Base-by-base conservation (phyloP, 2,113 vertebrate species). In the Sialia sialis region DNA sequence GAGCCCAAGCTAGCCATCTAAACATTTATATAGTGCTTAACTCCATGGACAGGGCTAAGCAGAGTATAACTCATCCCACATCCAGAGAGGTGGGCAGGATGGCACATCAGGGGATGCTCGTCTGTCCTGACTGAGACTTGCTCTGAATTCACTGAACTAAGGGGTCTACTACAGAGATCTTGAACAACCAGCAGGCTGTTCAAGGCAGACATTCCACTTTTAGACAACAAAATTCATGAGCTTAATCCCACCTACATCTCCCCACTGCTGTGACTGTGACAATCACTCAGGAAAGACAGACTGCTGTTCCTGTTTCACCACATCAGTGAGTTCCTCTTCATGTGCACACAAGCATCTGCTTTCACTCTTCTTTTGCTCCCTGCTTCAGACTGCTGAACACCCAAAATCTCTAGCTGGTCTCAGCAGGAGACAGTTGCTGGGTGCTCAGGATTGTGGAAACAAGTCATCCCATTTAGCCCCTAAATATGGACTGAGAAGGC, bases 401-500 rank as follows among this genome's bases (percentile, higher is more conserved):
- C 82, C 75, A 83, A 70, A 84, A 76, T 82, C 70, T 95, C 74
- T 49, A 69, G 22, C 26, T 89, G 74, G 58, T 49, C 70, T 91
- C 1, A 9, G 48, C 15, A n/a, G 82, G 58, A 93, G 63, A 83
- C 48, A 55, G 81, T 34, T 60, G 36, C 48, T 70, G 84, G 82
- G 90, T 80, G 82, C 93, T 86, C 9, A 18, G 78, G 39, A 68
- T 3, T 87, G 26, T 75, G 77, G 74, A 87, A 95, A 95, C 78
- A 89, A 93, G 39, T 76, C 6, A 4, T 80, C n/a, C 64, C 67
- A 94, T 95, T 96, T 85, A 95, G 77, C 36, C 70, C 74, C 78
- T 93, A 90, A 95, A 89, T 94, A 91, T 18, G 78, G 78, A 95
- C 85, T 85, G 80, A 83, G 87, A 85, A 91, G n/a, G 38, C 94